Evolutionary conservation across 2,113 vertebrate genomes (phyloP), one percentile per base, ranked within the genome.

Genomic region (Notothenia rossii): DNA sequence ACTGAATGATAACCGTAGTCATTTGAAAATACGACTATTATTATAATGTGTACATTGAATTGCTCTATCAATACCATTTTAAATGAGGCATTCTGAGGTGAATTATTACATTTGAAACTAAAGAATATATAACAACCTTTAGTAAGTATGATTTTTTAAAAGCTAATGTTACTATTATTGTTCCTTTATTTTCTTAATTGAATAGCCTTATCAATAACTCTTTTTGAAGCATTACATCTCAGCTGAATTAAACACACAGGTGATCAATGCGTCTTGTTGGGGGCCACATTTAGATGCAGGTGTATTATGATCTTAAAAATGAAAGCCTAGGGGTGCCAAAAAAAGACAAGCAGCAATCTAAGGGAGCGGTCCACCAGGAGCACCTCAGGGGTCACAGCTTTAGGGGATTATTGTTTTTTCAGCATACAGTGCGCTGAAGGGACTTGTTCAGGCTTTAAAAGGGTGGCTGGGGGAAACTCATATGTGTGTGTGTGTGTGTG

Each of bases 371-470:
- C 22, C 15, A n/a, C 25, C 75, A 54, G 55, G 10, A 61, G 74
- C 17, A 67, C 48, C 67, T 33, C 54, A 79, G 20, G 75, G 78
- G 81, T 86, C 58, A 62, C 29, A 72, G 22, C 73, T 80, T 77
- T 14, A 48, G 65, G 79, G 69, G 49, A 70, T 53, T 88, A 55
- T 73, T 25, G 15, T 75, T 54, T 61, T 63, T 29, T 18, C 10
- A 82, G 58, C 73, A 75, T 53, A 12, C 7, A 20, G 46, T 5
- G 40, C 18, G 78, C 80, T 48, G 75, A 14, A 72, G 81, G 73
- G 77, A 81, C 75, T 43, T 13, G 40, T 17, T 73, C 25, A 33
- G 33, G 64, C 17, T 85, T 64, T 71, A 12, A 40, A 46, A 61
- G 4, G 17, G 33, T 17, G 20, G 7, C 10, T 15, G 20, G 20